phyloP scores from a whole-genome alignment of 2,113 vertebrate species.

The Laterallus jamaicensis region DNA sequence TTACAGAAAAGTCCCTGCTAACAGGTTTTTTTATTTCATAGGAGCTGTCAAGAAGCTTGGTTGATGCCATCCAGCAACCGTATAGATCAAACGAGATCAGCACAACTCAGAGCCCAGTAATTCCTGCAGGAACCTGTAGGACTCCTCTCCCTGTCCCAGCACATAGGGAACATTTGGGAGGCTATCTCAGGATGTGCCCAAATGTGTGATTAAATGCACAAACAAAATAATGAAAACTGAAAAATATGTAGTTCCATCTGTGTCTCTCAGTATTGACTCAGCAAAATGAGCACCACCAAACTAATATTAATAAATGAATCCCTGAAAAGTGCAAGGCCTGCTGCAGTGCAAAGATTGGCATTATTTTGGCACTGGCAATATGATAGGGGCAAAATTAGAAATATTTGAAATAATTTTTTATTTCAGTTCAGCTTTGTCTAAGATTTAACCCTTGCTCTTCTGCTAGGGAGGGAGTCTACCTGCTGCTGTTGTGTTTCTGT shows the following conservation, averaged over 20 bases:
- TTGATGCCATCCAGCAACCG: conserved; percentile 16
- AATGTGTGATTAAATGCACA: conserved; percentile 65
- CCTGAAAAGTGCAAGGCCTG: conserved; percentile 30
- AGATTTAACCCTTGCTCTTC: background rate
- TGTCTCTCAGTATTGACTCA: conserved; percentile 59
- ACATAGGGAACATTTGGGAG: background rate
- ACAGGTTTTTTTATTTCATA: conserved; percentile 40
- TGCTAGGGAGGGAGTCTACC: background rate
- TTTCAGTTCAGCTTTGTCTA: conserved; percentile 15
- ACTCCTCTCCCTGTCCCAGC: background rate
- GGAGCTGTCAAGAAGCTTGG: conserved; percentile 50
- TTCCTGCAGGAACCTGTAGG: background rate
- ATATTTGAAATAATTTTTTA: background rate
- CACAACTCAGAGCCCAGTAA: background rate
- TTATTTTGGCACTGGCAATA: conserved; percentile 47
- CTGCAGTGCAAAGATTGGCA: background rate
- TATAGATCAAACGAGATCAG: background rate
- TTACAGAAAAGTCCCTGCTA: conserved; percentile 46
- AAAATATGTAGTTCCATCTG: conserved; percentile 63
- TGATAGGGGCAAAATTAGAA: background rate
- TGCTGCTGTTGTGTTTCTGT: background rate
- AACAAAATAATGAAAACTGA: conserved; percentile 72
- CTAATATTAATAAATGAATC: conserved; percentile 65
- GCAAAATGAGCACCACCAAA: conserved; percentile 57
- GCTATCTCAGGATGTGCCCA: conserved; percentile 19